These are phyloP conservation scores for Pipra filicauda DNA, from an alignment of 2,113 vertebrate genomes.

Conservation along the genomic window DNA sequence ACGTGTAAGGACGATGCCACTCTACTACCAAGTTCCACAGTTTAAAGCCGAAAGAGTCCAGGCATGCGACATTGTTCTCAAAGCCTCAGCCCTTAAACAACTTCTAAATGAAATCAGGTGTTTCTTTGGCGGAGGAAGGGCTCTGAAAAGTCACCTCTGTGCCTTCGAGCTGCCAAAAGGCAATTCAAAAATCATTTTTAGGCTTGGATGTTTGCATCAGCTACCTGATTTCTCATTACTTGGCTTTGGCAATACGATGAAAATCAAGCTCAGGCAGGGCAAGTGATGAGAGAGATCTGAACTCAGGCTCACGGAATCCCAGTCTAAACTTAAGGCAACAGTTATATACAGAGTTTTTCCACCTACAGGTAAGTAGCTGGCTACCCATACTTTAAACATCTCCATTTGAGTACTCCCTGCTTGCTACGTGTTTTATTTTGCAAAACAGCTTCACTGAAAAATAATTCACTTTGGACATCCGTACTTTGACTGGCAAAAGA, in stretches of 20 bases:
- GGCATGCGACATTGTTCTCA: rapidly evolving
- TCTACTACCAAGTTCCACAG: neutral
- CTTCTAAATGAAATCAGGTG: rapidly evolving
- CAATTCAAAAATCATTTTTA: neutral
- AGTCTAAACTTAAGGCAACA: neutral
- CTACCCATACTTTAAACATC: neutral
- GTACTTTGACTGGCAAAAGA: neutral
- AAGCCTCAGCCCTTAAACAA: neutral
- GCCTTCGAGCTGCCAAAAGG: neutral
- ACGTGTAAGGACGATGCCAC: neutral
- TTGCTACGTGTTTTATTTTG: neutral
- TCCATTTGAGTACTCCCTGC: neutral
- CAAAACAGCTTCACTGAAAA: rapidly evolving
- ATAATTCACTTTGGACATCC: neutral
- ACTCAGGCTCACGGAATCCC: neutral
- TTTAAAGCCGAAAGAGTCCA: neutral
- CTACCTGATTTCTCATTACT: neutral
- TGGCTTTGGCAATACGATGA: neutral
- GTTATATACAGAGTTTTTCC: neutral
- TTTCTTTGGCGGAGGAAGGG: neutral
- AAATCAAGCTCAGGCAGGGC: neutral
- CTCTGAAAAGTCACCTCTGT: neutral
- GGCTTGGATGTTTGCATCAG: neutral
- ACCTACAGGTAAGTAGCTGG: neutral
- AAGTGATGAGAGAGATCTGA: neutral